Percentiles rank a stretch among this genome's conserved stretches.
phyloP scores from a whole-genome alignment of 1,140 invertebrate species.

The Mylabris phalerata region DNA sequence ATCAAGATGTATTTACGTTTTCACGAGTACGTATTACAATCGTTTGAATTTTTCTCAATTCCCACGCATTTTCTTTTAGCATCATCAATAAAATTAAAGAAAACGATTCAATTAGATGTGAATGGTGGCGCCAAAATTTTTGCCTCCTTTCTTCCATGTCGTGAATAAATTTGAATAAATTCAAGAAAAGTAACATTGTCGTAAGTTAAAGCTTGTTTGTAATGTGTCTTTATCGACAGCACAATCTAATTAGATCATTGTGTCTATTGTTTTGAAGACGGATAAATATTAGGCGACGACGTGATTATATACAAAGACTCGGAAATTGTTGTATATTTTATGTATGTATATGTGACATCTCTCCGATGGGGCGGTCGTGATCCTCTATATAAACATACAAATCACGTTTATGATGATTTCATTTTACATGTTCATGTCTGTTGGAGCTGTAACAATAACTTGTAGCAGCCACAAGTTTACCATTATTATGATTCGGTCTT shows the following conservation, averaged over 20 bases:
- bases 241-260: too few species aligned
- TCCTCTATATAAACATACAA: constrained; percentile 21
- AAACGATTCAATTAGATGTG: too few species aligned
- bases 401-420: constrained; percentile 32
- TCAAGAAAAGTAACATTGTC: background rate
- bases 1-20: constrained; percentile 13
- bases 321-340: constrained; percentile 4
- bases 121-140: constrained; percentile 9
- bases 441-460: constrained; percentile 23
- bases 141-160: background rate
- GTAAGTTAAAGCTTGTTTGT: too few species aligned
- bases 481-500: constrained; percentile 14
- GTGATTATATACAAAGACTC: constrained; percentile 12
- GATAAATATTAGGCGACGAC: constrained; percentile 18
- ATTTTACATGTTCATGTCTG: constrained; percentile 25
- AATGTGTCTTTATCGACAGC: too few species aligned
- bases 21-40: constrained; percentile 10
- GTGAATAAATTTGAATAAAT: constrained; percentile 6
- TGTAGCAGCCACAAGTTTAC: constrained; percentile 12
- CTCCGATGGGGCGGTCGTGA: constrained; percentile 15
- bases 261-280: background rate
- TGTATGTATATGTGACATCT: too few species aligned
- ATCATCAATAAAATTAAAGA: too few species aligned
- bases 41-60: background rate
- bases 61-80: constrained; percentile 3